phyloP scores from a whole-genome alignment of 2,888 invertebrate species.

The Oxyteleia sp. region DNA sequence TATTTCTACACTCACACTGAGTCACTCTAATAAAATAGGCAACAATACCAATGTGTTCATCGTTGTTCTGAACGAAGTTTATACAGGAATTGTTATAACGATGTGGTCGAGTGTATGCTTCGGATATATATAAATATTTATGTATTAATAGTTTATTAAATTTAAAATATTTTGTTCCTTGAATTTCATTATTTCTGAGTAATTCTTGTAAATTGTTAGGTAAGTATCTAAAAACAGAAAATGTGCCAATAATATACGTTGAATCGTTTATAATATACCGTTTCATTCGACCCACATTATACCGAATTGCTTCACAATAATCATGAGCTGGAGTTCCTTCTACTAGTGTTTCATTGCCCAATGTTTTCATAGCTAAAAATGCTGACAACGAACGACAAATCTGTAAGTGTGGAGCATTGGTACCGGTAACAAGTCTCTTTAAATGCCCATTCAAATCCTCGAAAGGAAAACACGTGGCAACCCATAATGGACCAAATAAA shows the following conservation, averaged over 20 bases:
- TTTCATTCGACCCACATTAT: no score
- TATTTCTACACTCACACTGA: constrained; percentile 1
- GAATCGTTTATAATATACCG: no score
- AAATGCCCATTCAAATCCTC: constrained; percentile 48
- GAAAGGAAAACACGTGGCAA: constrained; percentile 40
- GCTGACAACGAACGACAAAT: constrained; percentile 37
- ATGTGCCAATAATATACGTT: no score
- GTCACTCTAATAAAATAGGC: constrained; percentile 20
- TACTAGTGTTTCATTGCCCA: constrained; percentile 19
- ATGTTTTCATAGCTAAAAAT: constrained; percentile 34
- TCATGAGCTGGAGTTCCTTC: constrained; percentile 12
- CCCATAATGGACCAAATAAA: constrained; percentile 48
- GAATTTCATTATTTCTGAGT: constrained; percentile 3
- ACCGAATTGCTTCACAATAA: no score
- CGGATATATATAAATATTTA: constrained; percentile 7
- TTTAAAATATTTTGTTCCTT: neutral
- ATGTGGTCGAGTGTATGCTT: neutral
- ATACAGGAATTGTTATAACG: constrained; percentile 7
- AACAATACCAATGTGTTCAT: constrained; percentile 17
- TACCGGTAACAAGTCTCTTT: constrained; percentile 32
- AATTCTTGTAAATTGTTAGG: neutral
- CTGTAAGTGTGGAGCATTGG: constrained; percentile 38
- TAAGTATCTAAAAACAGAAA: neutral
- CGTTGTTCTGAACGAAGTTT: neutral
- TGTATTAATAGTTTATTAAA: constrained; percentile 10